Percentiles rank a stretch among this genome's conserved stretches.
phyloP scores from a whole-genome alignment of 2,888 invertebrate genomes.

The Lamellibrachia columna region DNA sequence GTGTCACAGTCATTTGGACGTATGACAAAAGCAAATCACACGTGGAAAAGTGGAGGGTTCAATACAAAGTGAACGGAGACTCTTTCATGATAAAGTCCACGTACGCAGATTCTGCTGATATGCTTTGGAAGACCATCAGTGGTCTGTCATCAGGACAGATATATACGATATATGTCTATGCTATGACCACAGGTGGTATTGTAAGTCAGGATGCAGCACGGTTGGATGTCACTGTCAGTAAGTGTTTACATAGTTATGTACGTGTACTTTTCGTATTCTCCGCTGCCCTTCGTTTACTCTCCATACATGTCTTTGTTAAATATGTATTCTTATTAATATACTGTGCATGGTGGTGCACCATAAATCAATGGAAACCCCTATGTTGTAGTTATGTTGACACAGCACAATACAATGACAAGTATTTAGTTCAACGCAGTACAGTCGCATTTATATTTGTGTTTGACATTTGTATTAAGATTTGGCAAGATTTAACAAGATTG shows the following conservation, averaged over 20 bases:
- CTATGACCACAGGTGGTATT: neutral
- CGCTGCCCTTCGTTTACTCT: neutral
- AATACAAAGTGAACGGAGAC: neutral
- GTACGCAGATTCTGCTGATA: neutral
- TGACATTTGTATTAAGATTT: too few species aligned
- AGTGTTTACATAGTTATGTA: neutral
- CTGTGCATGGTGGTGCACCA: too few species aligned
- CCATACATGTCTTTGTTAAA: neutral
- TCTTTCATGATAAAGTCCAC: neutral
- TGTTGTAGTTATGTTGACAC: too few species aligned
- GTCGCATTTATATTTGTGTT: too few species aligned
- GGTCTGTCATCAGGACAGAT: neutral
- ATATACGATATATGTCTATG: neutral
- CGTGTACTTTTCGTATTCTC: neutral
- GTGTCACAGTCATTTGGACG: neutral
- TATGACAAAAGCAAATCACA: neutral
- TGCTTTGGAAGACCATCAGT: neutral
- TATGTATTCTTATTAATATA: too few species aligned
- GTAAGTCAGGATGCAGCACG: neutral
- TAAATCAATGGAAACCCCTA: too few species aligned
- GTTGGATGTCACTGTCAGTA: neutral
- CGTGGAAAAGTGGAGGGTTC: neutral
- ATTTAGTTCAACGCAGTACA: too few species aligned
- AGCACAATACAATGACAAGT: too few species aligned
- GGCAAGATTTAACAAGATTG: too few species aligned